Conservation (phyloP, 2,888 invertebrate species). For the Standfussiana lucernea region DNA sequence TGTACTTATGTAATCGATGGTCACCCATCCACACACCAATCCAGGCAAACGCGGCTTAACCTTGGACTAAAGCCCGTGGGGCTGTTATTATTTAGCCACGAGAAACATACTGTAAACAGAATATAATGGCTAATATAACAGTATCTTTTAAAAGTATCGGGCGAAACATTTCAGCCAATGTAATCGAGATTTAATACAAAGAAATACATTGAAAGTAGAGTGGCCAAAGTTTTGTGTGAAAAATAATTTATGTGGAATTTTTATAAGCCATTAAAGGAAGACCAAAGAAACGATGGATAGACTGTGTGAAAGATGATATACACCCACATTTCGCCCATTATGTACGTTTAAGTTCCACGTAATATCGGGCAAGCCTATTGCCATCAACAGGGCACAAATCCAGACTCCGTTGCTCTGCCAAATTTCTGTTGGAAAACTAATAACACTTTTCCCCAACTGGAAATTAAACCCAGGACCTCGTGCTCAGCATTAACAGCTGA, state of each 20-base stretch:
- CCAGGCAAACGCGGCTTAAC: not conserved
- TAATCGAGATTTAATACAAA: conserved; percentile 61
- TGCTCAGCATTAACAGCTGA: not conserved
- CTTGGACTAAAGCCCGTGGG: not conserved
- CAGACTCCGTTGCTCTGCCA: not conserved
- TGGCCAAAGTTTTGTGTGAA: conserved; percentile 3
- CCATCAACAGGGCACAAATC: not conserved
- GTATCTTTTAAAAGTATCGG: conserved; percentile 22
- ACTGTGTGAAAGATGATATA: not conserved
- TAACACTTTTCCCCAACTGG: not conserved
- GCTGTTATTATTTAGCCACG: not conserved
- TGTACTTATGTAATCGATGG: not conserved
- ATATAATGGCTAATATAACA: conserved; percentile 31
- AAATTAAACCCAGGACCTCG: not conserved
- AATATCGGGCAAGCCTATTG: not conserved
- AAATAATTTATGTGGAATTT: not conserved
- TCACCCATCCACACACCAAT: not conserved
- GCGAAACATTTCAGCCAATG: conserved; percentile 44
- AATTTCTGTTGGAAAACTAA: not conserved
- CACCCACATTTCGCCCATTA: not conserved
- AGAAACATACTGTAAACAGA: conserved; percentile 19
- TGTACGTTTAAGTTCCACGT: not conserved
- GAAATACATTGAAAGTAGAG: conserved; percentile 41
- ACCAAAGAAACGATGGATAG: not conserved
- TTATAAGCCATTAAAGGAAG: not conserved